A percentile compares a stretch with the other conserved stretches of the same genome.
Conservation (phyloP, 2,888 invertebrate species). For the Labia minor region DNA sequence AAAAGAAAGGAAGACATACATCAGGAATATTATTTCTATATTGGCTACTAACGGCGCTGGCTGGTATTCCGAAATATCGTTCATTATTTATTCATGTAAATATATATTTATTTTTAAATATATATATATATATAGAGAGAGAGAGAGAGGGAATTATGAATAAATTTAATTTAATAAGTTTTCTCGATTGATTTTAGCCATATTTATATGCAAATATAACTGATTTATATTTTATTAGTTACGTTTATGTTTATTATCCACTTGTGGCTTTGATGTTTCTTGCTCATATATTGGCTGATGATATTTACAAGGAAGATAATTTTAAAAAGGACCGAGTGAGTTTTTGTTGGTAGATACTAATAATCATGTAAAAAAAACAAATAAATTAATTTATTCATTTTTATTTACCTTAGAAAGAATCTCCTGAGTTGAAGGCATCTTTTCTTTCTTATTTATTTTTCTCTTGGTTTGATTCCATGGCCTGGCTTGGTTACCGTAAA, state of each 20-base stretch:
- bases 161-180: background rate
- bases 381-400: background rate
- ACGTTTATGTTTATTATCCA: constrained; percentile 63
- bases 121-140: background rate
- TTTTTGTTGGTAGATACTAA: background rate
- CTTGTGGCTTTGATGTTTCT: constrained; percentile 57
- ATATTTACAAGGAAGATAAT: constrained; percentile 40
- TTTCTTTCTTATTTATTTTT: constrained; percentile 78
- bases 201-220: background rate
- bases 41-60: constrained; percentile 68
- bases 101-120: background rate
- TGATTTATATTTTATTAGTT: constrained; percentile 53
- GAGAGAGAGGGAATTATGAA: too few relatives aligned
- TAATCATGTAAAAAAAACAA: background rate
- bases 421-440: constrained; percentile 75
- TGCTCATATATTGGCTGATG: constrained; percentile 71
- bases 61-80: constrained; percentile 63
- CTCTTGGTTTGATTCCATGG: constrained; percentile 82
- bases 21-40: constrained; percentile 86
- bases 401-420: constrained; percentile 54
- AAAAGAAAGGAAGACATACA: constrained; percentile 72
- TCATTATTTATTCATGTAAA: constrained; percentile 3
- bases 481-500: constrained; percentile 72
- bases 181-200: background rate
- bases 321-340: background rate